Conservation (phyloP, 1,140 invertebrate genomes). For the Formica selysi region DNA sequence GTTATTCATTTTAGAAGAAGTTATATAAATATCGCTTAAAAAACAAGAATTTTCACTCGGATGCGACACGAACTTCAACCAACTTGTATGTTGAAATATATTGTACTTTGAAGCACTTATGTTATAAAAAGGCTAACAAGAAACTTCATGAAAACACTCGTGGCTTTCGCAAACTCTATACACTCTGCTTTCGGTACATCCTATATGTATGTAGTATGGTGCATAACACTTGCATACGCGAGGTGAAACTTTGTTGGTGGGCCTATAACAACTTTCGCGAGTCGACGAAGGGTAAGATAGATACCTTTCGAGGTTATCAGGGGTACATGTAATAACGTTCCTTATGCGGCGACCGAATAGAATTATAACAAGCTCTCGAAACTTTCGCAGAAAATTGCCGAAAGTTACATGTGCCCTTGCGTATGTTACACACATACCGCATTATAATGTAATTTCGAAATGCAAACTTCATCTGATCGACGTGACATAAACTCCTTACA, state of each 20-base stretch:
- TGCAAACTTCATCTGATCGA: conserved; percentile 48
- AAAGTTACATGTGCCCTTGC: conserved; percentile 57
- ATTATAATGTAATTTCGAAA: conserved; percentile 57
- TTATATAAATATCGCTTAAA: neutral
- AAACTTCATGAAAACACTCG: neutral
- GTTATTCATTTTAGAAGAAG: neutral
- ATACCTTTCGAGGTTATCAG: conserved; percentile 67
- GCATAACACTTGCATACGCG: conserved; percentile 20
- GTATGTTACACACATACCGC: conserved; percentile 30
- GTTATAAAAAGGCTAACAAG: conserved; percentile 1
- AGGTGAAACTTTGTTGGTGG: conserved; percentile 50
- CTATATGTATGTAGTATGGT: neutral
- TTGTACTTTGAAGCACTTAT: conserved; percentile 17
- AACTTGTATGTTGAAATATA: neutral
- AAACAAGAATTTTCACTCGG: neutral
- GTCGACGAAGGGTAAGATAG: conserved; percentile 56
- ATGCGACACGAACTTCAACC: neutral
- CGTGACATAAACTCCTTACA: conserved; percentile 39
- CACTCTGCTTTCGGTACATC: conserved; percentile 3
- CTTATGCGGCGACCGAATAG: conserved; percentile 68
- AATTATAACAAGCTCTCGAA: conserved; percentile 71
- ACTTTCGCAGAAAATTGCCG: conserved; percentile 74
- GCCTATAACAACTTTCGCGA: conserved; percentile 63
- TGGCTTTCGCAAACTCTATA: conserved; percentile 46
- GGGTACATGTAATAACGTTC: conserved; percentile 73